Evolutionary conservation across 2,797 vertebrate species (phyloP), one percentile per base, ranked within the genome.

Genomic region (Luscinia luscinia): DNA sequence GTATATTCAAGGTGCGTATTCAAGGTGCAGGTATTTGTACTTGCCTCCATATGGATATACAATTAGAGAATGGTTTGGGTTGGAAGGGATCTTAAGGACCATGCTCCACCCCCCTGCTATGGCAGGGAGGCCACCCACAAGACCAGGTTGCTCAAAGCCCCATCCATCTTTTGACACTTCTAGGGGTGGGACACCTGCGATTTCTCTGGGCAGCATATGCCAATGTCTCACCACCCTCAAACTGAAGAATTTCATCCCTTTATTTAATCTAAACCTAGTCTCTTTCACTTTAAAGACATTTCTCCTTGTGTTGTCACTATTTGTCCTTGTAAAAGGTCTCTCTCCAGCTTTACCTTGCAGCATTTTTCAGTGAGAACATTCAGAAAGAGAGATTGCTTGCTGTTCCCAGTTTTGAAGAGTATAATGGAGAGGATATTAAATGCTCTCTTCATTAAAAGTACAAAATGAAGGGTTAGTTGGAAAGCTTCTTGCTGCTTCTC

Each of bases 101-200:
- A 9, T 46, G 27, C 5, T 72, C 19, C 23, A 28, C 8, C 19
- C 2, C 11, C 1, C 12, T 63, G 23, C 48, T 45, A 1, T 62
- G 36, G 15, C 36, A 36, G 12, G 21, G 26, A 41, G 36, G 18
- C 15, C 12, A 27, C 22, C 12, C 36, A 9, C 22, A 19, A 36
- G 41, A 32, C 18, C 36, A 55, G 12, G 4, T 32, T 32, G 32
- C 49, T 77, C 30, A 46, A 46, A n/a, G 34, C 30, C 34, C 34
- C 6, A 12, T 69, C 14, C 41, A 48, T 3, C 21, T 48, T 67
- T 58, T 3, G 14, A 15, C 21, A 11, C 17, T 78, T 78, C 8
- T 9, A 2, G 18, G 11, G 14, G 27, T 34, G 21, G 30, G 22
- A 9, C 10, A 38, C 34, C 51, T 0, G 0, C 15, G 13, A 1